Conservation (phyloP, 2,888 invertebrate species). For the Habroteleia sp. region DNA sequence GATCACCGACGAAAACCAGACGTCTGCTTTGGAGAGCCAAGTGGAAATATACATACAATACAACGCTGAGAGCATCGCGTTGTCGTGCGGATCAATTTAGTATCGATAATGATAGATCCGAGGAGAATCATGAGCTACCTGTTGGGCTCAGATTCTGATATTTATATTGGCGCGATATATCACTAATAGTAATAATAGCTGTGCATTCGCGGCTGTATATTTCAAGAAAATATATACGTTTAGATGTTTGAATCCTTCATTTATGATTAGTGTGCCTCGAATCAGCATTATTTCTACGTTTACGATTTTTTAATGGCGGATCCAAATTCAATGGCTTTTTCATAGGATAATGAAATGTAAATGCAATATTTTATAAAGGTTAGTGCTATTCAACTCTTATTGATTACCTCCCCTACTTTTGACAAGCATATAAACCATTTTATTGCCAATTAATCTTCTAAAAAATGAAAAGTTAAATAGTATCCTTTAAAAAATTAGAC, state of each 20-base stretch:
- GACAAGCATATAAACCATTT: too few species aligned
- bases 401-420: too few species aligned
- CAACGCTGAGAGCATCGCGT: constrained; percentile 20
- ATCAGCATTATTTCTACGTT: too few species aligned
- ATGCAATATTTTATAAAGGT: too few species aligned
- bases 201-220: constrained; percentile 27
- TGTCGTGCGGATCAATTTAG: constrained; percentile 54
- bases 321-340: too few species aligned
- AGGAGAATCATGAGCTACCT: constrained; percentile 54
- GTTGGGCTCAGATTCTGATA: constrained; percentile 35
- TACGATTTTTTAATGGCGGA: too few species aligned
- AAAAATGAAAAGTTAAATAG: too few species aligned
- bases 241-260: neutral
- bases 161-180: constrained; percentile 36
- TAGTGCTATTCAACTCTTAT: too few species aligned
- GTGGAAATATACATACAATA: constrained; percentile 40
- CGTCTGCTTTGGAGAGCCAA: constrained; percentile 9
- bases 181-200: constrained; percentile 39
- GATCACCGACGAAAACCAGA: constrained; percentile 11
- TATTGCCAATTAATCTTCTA: too few species aligned
- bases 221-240: constrained; percentile 12
- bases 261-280: too few species aligned
- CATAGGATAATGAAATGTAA: too few species aligned
- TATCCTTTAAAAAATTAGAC: too few species aligned
- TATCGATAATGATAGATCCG: constrained; percentile 55